Percentiles rank a stretch among this genome's conserved stretches.
phyloP scores from a whole-genome alignment of 2,113 vertebrate genomes.

The Saccopteryx leptura region DNA sequence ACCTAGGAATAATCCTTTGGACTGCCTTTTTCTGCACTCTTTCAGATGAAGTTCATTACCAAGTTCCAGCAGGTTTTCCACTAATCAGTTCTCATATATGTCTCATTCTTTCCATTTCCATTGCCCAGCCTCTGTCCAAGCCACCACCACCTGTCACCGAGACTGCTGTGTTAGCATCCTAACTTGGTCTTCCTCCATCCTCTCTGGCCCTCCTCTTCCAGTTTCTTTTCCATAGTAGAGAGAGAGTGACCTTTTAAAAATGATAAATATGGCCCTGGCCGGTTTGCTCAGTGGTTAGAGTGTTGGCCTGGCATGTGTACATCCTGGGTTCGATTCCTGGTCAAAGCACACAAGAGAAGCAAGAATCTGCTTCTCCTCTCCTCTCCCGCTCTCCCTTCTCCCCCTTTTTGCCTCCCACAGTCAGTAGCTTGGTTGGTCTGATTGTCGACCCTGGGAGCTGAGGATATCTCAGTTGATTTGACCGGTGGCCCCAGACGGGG shows the following conservation, averaged over 20 bases:
- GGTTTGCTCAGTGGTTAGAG: no score
- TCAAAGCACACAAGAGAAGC: no score
- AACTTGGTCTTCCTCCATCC: background rate
- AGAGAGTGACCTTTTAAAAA: background rate
- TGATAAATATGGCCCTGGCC: background rate
- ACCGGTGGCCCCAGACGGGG: no score
- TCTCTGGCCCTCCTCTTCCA: background rate
- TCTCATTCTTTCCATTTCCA: background rate
- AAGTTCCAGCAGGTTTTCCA: background rate
- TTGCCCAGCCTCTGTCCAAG: rapidly evolving
- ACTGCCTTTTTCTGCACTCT: background rate
- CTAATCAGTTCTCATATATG: background rate
- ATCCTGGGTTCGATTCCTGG: no score
- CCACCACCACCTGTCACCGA: background rate
- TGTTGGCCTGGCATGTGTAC: no score
- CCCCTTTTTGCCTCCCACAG: no score
- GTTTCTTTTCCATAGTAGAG: background rate
- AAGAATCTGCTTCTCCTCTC: no score
- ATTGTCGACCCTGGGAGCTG: no score
- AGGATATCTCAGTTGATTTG: no score
- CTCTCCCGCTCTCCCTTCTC: no score
- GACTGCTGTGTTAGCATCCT: background rate
- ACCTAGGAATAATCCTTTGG: background rate
- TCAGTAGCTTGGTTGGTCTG: no score
- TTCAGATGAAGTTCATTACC: background rate